Conservation (phyloP, 2,888 invertebrate genomes). For the Philhelius pedissequus region DNA sequence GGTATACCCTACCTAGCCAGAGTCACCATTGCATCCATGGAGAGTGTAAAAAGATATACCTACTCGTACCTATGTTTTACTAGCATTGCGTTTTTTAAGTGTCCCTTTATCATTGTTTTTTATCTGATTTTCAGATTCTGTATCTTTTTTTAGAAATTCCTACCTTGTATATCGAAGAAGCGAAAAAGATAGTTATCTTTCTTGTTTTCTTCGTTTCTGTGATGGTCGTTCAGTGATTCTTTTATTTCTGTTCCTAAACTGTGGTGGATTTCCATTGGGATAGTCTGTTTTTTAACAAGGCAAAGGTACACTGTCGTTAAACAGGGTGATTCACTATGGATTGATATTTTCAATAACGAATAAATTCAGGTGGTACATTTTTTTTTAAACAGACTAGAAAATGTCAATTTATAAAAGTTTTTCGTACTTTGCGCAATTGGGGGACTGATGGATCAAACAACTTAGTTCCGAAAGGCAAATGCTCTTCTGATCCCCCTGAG, state of each 20-base stretch:
- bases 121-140: slow-evolving; percentile 25
- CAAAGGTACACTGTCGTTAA: not conserved
- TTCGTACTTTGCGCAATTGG: too few species aligned
- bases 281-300: slow-evolving; percentile 40
- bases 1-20: too few species aligned
- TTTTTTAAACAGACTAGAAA: too few species aligned
- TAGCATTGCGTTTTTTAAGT: slow-evolving; percentile 1
- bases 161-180: slow-evolving; percentile 40
- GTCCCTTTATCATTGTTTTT: slow-evolving; percentile 61
- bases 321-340: not conserved
- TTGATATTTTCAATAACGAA: not conserved
- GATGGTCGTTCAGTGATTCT: slow-evolving; percentile 42
- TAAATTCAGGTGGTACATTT: too few species aligned
- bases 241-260: slow-evolving; percentile 12
- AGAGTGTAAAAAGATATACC: not conserved
- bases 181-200: slow-evolving; percentile 50
- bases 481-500: too few species aligned
- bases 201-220: slow-evolving; percentile 21
- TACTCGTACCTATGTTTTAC: not conserved
- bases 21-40: slow-evolving; percentile 16
- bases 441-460: too few species aligned
- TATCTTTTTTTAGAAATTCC: slow-evolving; percentile 16
- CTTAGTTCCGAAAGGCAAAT: too few species aligned
- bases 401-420: too few species aligned
- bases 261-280: slow-evolving; percentile 35